phyloP scores from a whole-genome alignment of 2,888 invertebrate genomes.

The Yponomeuta plumbellus region DNA sequence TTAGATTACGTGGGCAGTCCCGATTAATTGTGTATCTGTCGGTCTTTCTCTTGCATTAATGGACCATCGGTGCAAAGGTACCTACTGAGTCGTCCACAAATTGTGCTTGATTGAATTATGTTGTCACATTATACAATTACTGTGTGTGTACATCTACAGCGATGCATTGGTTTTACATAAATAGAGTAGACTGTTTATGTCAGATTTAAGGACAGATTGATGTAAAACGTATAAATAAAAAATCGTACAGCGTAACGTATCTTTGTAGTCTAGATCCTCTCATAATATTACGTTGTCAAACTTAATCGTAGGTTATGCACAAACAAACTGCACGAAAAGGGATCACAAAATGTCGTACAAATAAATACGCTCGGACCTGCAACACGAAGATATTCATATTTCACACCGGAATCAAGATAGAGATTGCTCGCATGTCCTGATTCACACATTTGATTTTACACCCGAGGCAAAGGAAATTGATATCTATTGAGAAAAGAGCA shows the following conservation, averaged over 20 bases:
- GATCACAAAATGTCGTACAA: background rate
- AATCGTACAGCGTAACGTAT: background rate
- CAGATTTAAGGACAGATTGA: background rate
- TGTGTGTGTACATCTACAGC: background rate
- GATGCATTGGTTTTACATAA: background rate
- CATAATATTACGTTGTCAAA: background rate
- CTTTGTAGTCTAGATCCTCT: too few species aligned
- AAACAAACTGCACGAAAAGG: background rate
- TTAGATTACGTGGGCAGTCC: constrained; percentile 75
- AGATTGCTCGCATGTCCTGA: constrained; percentile 57
- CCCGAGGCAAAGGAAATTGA: background rate
- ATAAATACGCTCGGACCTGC: constrained; percentile 22
- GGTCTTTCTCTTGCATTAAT: constrained; percentile 12
- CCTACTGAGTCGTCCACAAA: background rate
- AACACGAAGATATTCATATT: constrained; percentile 64
- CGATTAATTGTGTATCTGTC: constrained; percentile 67
- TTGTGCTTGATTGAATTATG: constrained; percentile 1
- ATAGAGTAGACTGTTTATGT: background rate
- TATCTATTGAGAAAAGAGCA: constrained; percentile 32
- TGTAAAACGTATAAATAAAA: background rate
- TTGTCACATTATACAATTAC: constrained; percentile 4
- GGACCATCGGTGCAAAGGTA: background rate
- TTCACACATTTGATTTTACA: constrained; percentile 46
- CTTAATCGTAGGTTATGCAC: background rate
- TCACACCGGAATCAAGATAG: constrained; percentile 53